Evolutionary conservation across 2,888 invertebrate species (phyloP), one percentile per base, ranked within the genome.

Genomic region (Ectemnius lituratus): DNA sequence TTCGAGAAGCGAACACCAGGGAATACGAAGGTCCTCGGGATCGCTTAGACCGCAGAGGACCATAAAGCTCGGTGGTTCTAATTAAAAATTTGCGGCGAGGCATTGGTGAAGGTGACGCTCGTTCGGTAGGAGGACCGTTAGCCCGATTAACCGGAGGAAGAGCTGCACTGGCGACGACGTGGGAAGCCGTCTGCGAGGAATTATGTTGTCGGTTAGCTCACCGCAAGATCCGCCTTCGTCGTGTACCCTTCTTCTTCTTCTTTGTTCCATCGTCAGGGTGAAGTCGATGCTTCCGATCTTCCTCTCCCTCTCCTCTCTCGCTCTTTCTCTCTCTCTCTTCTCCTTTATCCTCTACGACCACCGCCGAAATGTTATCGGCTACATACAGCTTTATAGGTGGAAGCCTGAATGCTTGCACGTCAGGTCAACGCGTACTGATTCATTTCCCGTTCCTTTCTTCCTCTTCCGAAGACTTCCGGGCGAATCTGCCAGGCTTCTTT

Each of bases 221-320:
- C 82, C 82, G 69, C 73, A 67, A 81, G 88, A 86, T 83, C 88
- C 89, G 88, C 88, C 88, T 86, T 87, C 84, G 84, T 75, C 89
- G 84, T 89, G 89, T 89, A 87, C 80, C 77, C 83, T 76, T 64
- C 82, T 76, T 81, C 81, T 77, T 79, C 81, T 79, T 79, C 81
- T 79, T 80, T 82, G 84, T 78, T 82, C 81, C 81, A 69, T 75
- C 64, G 47, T n/a, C 65, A 57, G 60, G 71, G 68, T 23, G 73
- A 74, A 80, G 70, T 72, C 70, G 74, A 76, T 78, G 67, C 64
- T 67, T 70, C 75, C 65, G 57, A 67, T 67, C 72, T 23, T 23
- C 23, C 16, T 47, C 23, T 3, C 76, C 11, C 49, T 28, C 49
- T 67, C 28, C 62, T 64, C 70, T 65, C 77, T 65, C 77, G n/a